Conservation (phyloP, 2,797 vertebrate species). For the Takifugu ocellatus region DNA sequence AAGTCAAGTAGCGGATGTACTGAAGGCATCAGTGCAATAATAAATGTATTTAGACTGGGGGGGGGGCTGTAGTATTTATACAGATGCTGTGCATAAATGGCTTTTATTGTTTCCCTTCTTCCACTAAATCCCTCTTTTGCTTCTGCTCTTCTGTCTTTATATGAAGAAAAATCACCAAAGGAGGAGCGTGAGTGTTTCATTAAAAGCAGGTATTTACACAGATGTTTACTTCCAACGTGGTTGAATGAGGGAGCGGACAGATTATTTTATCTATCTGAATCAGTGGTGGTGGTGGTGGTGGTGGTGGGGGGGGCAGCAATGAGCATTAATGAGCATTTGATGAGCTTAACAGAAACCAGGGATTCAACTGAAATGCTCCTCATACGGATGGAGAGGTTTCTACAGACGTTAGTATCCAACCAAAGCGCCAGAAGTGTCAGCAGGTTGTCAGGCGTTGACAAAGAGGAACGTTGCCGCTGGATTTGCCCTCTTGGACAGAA, state of each 20-base stretch:
- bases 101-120: constrained; percentile 53
- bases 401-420: no score
- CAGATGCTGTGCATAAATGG: constrained; percentile 48
- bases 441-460: no score
- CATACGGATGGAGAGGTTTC: no score
- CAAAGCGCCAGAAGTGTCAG: no score
- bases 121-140: constrained; percentile 42
- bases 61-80: constrained; percentile 39
- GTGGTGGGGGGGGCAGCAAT: not conserved
- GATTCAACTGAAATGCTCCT: no score
- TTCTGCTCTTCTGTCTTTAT: constrained; percentile 24
- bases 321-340: constrained; percentile 2
- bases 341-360: no score
- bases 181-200: constrained; percentile 34
- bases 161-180: constrained; percentile 49
- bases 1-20: no score
- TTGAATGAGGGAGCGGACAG: constrained; percentile 23
- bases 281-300: no score
- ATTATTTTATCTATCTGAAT: no score
- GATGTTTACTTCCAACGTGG: constrained; percentile 23
- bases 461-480: no score
- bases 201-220: constrained; percentile 43
- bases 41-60: constrained; percentile 21
- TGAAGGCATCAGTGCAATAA: not conserved
- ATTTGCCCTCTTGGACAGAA: no score